Base-by-base conservation (phyloP, 1,140 invertebrate species). In the Chironomus tepperi region DNA sequence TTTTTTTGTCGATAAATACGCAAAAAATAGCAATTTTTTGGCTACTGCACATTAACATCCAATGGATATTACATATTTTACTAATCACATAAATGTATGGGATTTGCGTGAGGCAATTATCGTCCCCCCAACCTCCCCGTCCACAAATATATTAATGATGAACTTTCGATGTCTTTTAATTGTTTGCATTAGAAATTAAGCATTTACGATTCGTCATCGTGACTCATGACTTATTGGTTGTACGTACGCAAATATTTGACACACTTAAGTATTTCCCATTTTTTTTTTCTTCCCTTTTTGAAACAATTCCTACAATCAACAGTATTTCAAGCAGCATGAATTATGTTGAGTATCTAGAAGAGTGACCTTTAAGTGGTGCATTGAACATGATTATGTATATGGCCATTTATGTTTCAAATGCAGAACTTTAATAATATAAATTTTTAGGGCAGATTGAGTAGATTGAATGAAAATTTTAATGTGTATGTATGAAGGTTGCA, bases 41-140 rank as follows among this genome's bases (percentile, higher is more conserved):
- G 24, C 24, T 5, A 34, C 24, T 34, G n/a, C 47, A n/a, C 47
- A 57, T 57, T 57, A n/a, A 57, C 47, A n/a, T 57, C 47, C 47
- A 57, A 57, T 57, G 47, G 47, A n/a, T 57, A 57, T 57, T 57
- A 57, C 47, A 57, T n/a, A 57, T 57, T 57, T 57, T n/a, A n/a
- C 47, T 57, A 57, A 57, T 57, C 47, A 57, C 12, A n/a, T 57
- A 57, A 12, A 57, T n/a, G 12, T 57, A n/a, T 57, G 12, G 47
- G 47, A 57, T 57, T 12, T 57, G 47, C 15, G 43, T 47, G 43
- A 10, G 47, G 47, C n/a, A 57, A 57, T 57, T 57, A 57, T 57
- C n/a, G 24, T 34, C 5, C 5, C 5, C 24, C 5, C 24, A 2
- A 1, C 24, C 1, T 34, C n/a, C 47, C 7, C 3, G 9, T 15